Evolutionary conservation across 2,113 vertebrate genomes (phyloP).

Genomic region (Cyrtonyx montezumae): DNA sequence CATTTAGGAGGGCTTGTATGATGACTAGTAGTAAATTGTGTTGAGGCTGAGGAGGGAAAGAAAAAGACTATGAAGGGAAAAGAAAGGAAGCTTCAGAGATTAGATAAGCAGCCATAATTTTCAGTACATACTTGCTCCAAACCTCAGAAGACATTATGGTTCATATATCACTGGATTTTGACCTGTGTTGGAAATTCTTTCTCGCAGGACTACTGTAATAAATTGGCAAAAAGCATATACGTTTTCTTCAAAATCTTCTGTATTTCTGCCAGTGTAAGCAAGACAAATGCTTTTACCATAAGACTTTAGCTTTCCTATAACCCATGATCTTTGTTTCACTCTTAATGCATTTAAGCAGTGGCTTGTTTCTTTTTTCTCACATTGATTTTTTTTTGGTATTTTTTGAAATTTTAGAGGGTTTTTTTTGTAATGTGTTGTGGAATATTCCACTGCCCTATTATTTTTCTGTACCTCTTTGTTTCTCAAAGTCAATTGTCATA

Average conservation of each 20-base stretch:
- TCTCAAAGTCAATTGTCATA: not conserved
- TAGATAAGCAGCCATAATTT: constrained; percentile 50
- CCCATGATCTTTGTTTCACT: not conserved
- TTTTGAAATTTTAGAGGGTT: not conserved
- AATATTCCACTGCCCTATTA: not conserved
- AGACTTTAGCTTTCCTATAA: constrained; percentile 19
- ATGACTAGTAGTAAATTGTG: not conserved
- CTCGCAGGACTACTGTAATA: constrained; percentile 30
- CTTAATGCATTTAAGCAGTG: not conserved
- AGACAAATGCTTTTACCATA: constrained; percentile 49
- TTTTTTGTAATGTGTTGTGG: not conserved
- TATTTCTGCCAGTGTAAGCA: constrained; percentile 47
- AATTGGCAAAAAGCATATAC: not conserved
- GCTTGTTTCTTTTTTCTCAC: not conserved
- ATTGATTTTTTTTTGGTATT: not conserved
- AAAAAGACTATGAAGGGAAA: not conserved
- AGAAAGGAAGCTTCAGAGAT: constrained; percentile 11
- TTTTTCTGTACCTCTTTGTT: not conserved
- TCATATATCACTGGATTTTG: constrained; percentile 27
- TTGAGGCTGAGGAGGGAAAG: not conserved
- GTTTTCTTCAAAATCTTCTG: constrained; percentile 27
- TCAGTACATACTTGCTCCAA: constrained; percentile 14
- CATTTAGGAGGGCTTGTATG: not conserved
- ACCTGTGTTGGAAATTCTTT: constrained; percentile 31
- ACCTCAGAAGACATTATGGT: not conserved